Base-by-base conservation (phyloP, 2,797 vertebrate genomes). In the Spinus pinus region DNA sequence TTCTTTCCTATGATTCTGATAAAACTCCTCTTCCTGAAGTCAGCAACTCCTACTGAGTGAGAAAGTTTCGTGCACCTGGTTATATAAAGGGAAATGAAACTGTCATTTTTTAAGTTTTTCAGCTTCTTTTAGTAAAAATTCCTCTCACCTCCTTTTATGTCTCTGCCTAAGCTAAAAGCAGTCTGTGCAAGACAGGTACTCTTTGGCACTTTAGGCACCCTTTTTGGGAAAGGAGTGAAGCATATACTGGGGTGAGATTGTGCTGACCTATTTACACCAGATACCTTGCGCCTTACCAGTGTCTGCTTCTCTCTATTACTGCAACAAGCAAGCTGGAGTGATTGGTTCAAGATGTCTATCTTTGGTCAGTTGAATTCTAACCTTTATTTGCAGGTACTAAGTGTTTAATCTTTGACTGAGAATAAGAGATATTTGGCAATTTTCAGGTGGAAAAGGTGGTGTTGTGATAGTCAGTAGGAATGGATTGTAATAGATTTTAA, bases 221-320 rank as follows among this genome's bases (percentile, higher is more conserved):
- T 87, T 47, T 39, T 35, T 39, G 47, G 74, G 39, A 85, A 51
- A 85, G 47, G 35, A 82, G 46, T 47, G 44, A 62, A 66, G 44
- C 58, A 82, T 62, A 49, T 61, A 41, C 21, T 15, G 28, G 19
- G 8, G 8, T 83, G 61, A 54, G 53, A 56, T 53, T 39, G 33
- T 64, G 50, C 42, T 85, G 58, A 39, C 21, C 60, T 89, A 14
- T 75, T 84, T 72, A 62, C 21, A 71, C 7, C 18, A 60, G 22
- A 25, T n/a, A 8, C 41, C 30, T 79, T 0, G 0, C 19, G 41
- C 46, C 37, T 74, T 23, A 58, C 0, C 0, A 31, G 31, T 23
- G 28, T 6, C 31, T 56, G 22, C 41, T 87, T 67, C 41, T 72
- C 50, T 74, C 41, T 16, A 1, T 33, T 35, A 31, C 27, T 72